These are phyloP conservation scores for Rousettus madagascariensis DNA, from an alignment of 2,797 vertebrate species.

Conservation along the genomic window DNA sequence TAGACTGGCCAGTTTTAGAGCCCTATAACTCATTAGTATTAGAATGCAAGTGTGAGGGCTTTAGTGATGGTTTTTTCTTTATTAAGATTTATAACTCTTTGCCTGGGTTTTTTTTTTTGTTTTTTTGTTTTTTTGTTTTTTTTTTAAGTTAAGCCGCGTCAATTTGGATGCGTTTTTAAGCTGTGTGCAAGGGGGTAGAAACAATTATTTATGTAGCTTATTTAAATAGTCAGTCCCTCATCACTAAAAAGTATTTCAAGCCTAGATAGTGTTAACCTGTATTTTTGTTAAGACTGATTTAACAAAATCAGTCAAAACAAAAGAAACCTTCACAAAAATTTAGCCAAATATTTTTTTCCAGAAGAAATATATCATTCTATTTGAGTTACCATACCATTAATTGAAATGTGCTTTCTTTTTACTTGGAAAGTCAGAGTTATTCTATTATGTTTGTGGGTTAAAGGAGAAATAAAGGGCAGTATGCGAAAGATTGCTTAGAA, in stretches of 20 bases:
- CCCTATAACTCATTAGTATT: conserved; percentile 42
- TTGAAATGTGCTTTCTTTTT: background rate
- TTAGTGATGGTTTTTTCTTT: conserved; percentile 36
- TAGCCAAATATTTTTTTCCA: background rate
- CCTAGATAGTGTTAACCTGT: background rate
- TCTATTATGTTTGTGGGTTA: background rate
- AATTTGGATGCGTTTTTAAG: conserved; percentile 49
- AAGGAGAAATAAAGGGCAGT: background rate
- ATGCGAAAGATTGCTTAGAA: background rate
- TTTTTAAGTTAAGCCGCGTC: conserved; percentile 56
- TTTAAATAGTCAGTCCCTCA: background rate
- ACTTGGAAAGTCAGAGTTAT: background rate
- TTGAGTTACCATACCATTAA: background rate
- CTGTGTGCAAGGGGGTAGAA: background rate
- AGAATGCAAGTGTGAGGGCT: background rate
- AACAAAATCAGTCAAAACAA: background rate
- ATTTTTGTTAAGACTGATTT: background rate
- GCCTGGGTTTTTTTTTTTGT: conserved; percentile 30
- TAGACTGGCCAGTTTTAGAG: background rate
- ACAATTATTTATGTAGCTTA: background rate
- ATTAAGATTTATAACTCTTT: conserved; percentile 38
- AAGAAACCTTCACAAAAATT: conserved; percentile 5
- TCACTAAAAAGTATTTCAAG: background rate
- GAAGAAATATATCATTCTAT: background rate
- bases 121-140: conserved; percentile 48